Conservation (phyloP, 2,113 vertebrate species). For the Dendropsophus ebraccatus region DNA sequence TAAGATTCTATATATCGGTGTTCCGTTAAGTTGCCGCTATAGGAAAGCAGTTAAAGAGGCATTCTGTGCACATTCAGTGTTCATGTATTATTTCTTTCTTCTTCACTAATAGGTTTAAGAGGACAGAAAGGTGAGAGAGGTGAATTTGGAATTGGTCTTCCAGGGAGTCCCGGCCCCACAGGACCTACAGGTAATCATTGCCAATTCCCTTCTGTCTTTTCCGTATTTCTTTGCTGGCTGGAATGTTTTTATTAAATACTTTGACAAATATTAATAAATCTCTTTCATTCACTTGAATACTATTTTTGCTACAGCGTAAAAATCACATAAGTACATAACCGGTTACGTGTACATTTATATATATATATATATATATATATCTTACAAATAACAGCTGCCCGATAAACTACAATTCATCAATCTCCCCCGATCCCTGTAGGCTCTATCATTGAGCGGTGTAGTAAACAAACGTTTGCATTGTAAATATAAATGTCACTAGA, state of each 20-base stretch:
- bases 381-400: not conserved
- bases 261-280: not conserved
- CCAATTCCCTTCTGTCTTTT: slow-evolving; percentile 55
- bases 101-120: slow-evolving; percentile 85
- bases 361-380: not conserved
- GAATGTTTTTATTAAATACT: too few species aligned
- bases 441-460: too few species aligned
- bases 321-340: not conserved
- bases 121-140: slow-evolving; percentile 98
- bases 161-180: slow-evolving; percentile 82
- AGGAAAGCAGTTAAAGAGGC: not conserved
- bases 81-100: slow-evolving; percentile 62
- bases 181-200: slow-evolving; percentile 85
- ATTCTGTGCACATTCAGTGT: slow-evolving; percentile 9
- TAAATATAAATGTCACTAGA: too few species aligned
- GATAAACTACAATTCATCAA: not conserved
- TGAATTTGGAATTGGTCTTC: slow-evolving; percentile 89
- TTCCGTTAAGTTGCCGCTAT: not conserved
- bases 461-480: too few species aligned
- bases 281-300: not conserved
- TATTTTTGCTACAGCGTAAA: not conserved
- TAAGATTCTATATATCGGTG: slow-evolving; percentile 1
- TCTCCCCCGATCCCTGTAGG: too few species aligned
- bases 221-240: not conserved
- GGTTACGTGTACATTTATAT: not conserved